These are phyloP conservation scores for Rhynchomys soricoides DNA, from an alignment of 2,113 vertebrate genomes.

Conservation along the genomic window DNA sequence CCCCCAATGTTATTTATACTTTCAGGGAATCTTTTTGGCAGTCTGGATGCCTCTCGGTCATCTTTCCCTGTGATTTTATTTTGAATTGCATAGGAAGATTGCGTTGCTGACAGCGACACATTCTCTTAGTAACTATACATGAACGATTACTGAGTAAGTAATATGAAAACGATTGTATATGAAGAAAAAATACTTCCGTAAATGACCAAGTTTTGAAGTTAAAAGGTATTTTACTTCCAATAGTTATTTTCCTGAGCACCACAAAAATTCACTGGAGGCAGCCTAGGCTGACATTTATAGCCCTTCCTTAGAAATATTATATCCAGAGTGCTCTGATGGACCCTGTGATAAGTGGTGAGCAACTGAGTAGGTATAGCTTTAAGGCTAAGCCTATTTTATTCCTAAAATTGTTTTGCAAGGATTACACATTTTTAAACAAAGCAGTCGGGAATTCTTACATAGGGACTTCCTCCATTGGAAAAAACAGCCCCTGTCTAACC, in stretches of 20 bases:
- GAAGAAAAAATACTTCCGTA: not conserved
- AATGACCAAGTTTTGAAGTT: constrained; percentile 45
- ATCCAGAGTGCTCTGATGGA: constrained; percentile 10
- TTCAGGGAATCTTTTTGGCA: not conserved
- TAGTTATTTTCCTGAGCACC: not conserved
- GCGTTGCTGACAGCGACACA: not conserved
- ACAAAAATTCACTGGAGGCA: not conserved
- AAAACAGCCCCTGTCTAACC: constrained; percentile 81
- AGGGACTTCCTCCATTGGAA: constrained; percentile 83
- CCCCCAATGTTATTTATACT: no score
- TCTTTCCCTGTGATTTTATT: constrained; percentile 3
- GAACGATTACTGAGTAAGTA: not conserved
- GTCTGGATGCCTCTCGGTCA: not conserved
- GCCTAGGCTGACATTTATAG: not conserved
- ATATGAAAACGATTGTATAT: not conserved
- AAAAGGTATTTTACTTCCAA: not conserved
- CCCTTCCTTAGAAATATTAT: not conserved
- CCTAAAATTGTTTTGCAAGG: not conserved
- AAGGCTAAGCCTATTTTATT: not conserved
- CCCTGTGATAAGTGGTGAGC: not conserved
- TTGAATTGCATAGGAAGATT: constrained; percentile 34
- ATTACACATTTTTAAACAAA: constrained; percentile 52
- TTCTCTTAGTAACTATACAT: not conserved
- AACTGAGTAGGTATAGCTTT: constrained; percentile 16
- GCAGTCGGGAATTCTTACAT: constrained; percentile 47